Evolutionary conservation across 1,140 invertebrate genomes (phyloP).

Genomic region (Penaeus vannamei): DNA sequence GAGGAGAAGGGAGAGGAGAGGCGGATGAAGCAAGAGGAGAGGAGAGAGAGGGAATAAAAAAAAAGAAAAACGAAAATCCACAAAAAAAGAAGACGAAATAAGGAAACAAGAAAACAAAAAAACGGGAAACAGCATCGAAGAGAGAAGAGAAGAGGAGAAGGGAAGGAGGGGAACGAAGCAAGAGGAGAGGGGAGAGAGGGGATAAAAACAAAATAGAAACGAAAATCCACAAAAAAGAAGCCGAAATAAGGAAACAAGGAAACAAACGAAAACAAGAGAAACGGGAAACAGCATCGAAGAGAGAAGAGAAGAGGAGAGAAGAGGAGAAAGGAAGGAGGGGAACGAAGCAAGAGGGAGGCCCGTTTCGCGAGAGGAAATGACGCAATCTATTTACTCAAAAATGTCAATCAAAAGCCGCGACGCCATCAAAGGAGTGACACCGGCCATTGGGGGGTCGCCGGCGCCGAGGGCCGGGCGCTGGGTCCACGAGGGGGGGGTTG

Average conservation of each 20-base stretch:
- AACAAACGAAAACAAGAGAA: not conserved
- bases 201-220: not conserved
- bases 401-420: not conserved
- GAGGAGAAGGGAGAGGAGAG: not conserved
- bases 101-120: no score
- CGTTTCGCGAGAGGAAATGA: slow-evolving; percentile 2
- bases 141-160: no score
- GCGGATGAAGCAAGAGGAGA: not conserved
- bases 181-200: not conserved
- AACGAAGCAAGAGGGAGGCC: not conserved
- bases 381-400: slow-evolving; percentile 37
- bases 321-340: not conserved
- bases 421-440: not conserved
- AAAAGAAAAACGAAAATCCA: not conserved
- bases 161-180: no score
- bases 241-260: no score
- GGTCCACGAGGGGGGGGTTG: not conserved
- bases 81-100: not conserved
- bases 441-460: not conserved
- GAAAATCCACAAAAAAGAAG: no score
- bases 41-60: not conserved
- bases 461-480: not conserved
- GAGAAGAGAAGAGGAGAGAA: no score
- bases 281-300: no score
- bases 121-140: no score